A percentile compares a stretch with the other conserved stretches of the same genome.
Evolutionary conservation across 1,140 invertebrate genomes (phyloP).

Genomic region (Drosophila lowei): DNA sequence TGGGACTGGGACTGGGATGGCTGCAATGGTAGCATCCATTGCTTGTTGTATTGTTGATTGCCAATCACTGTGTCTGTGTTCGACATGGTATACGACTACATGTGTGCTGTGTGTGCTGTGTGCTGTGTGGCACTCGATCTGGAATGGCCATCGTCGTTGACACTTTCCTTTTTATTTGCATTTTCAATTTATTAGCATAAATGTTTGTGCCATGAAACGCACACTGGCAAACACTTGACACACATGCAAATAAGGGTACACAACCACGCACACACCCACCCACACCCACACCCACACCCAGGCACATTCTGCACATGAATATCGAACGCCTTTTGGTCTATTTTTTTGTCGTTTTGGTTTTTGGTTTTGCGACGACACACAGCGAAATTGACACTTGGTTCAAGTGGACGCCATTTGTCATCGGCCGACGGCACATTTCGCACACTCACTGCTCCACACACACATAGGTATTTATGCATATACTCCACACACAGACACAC

Average conservation of each 20-base stretch:
- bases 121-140: constrained; percentile 36
- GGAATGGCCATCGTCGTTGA: constrained; percentile 52
- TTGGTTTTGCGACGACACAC: constrained; percentile 50
- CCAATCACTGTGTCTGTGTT: constrained; percentile 36
- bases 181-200: constrained; percentile 82
- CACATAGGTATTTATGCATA: background rate
- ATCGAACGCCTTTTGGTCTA: constrained; percentile 40
- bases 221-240: constrained; percentile 59
- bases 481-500: no score
- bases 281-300: constrained; percentile 1
- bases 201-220: constrained; percentile 71
- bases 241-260: constrained; percentile 59
- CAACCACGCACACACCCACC: constrained; percentile 8
- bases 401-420: constrained; percentile 76
- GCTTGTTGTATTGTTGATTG: constrained; percentile 46
- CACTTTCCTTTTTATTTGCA: constrained; percentile 79
- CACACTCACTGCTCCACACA: constrained; percentile 33
- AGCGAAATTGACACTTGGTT: constrained; percentile 74
- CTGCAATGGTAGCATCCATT: no score
- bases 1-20: background rate
- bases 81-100: constrained; percentile 2
- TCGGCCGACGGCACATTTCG: constrained; percentile 65
- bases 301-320: constrained; percentile 27
- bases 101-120: constrained; percentile 9
- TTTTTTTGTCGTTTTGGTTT: constrained; percentile 25